Evolutionary conservation across 2,113 vertebrate species (phyloP).

Genomic region (Melanostigma gelatinosum): DNA sequence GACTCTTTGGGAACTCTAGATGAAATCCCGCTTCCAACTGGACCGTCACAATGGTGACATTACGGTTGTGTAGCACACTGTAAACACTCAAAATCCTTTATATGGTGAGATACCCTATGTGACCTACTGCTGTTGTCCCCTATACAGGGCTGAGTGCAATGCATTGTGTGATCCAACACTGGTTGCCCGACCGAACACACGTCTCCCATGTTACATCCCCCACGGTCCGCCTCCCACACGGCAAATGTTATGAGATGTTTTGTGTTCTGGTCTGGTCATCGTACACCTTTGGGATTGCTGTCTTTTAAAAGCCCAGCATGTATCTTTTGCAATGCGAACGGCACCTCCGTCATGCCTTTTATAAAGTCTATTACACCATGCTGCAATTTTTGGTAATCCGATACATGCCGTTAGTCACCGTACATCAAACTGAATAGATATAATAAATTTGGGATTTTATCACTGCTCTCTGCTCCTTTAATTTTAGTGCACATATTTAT

Average conservation of each 20-base stretch:
- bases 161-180: not conserved
- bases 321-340: not conserved
- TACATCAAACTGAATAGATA: not conserved
- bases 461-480: not conserved
- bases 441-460: not conserved
- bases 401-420: not conserved
- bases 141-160: not conserved
- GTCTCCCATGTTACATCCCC: not conserved
- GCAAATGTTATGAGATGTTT: slow-evolving; percentile 5
- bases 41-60: not conserved
- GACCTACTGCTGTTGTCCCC: not conserved
- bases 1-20: not conserved
- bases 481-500: slow-evolving; percentile 8
- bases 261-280: slow-evolving; percentile 14
- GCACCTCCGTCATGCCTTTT: not conserved
- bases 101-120: not conserved
- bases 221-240: not conserved
- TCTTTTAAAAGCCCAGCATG: not conserved
- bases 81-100: not conserved
- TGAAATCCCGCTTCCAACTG: not conserved
- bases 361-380: not conserved
- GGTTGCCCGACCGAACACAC: not conserved
- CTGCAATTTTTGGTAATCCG: not conserved
- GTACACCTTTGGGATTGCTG: not conserved
- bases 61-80: not conserved